phyloP scores from a whole-genome alignment of 2,113 vertebrate genomes.

The Petrocephalus microphthalmus region DNA sequence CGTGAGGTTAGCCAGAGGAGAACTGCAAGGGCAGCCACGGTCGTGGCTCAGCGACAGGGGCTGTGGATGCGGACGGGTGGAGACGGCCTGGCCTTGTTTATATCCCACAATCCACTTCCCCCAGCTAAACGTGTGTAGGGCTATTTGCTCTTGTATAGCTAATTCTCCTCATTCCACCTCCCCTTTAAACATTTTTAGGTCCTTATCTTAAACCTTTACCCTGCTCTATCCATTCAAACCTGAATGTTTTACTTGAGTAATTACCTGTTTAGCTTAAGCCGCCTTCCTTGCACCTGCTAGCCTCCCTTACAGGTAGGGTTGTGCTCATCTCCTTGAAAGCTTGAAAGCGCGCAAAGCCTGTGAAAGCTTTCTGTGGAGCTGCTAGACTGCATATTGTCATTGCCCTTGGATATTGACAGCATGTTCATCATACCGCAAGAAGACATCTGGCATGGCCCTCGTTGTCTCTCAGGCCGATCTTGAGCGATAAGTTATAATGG shows the following conservation, averaged over 20 bases:
- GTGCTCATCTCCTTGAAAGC: neutral
- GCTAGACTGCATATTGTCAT: neutral
- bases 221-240: neutral
- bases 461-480: neutral
- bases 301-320: neutral
- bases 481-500: conserved; percentile 14
- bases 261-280: neutral
- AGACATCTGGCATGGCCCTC: neutral
- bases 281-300: neutral
- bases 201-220: neutral
- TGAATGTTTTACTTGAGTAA: neutral
- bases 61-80: neutral
- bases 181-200: neutral
- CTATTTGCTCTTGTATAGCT: neutral
- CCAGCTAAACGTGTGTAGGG: neutral
- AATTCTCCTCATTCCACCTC: neutral
- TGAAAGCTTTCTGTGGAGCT: neutral
- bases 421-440: conserved; percentile 4
- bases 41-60: neutral
- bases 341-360: too few species aligned
- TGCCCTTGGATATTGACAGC: conserved; percentile 18
- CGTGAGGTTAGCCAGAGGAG: conserved; percentile 2
- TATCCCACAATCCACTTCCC: neutral
- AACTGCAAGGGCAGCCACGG: conserved; percentile 13
- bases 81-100: neutral